Evolutionary conservation across 2,113 vertebrate genomes (phyloP).

Genomic region (Takifugu flavidus): DNA sequence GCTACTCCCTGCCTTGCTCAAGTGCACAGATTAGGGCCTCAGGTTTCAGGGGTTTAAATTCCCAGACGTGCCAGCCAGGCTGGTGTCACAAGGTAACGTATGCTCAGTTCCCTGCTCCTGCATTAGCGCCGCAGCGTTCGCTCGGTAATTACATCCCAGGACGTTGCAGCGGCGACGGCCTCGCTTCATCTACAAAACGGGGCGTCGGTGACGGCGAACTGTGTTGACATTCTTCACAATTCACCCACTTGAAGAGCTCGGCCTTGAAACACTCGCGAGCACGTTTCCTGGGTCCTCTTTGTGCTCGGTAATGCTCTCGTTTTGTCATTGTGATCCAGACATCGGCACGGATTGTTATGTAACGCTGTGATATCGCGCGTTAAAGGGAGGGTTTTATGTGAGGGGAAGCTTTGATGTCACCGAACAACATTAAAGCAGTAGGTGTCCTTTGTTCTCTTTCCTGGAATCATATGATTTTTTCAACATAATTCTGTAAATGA

Average conservation of each 20-base stretch:
- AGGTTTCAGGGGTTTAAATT: slow-evolving; percentile 26
- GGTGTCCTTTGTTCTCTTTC: not conserved
- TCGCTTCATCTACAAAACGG: slow-evolving; percentile 53
- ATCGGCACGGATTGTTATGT: not conserved
- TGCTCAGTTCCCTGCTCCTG: slow-evolving; percentile 35
- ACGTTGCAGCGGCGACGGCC: slow-evolving; percentile 34
- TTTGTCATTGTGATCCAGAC: not conserved
- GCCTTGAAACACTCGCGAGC: slow-evolving; percentile 2
- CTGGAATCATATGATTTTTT: too few species aligned
- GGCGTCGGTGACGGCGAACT: slow-evolving; percentile 39
- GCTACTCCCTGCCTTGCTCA: slow-evolving; percentile 20
- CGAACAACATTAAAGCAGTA: not conserved
- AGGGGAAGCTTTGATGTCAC: not conserved
- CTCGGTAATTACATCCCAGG: slow-evolving; percentile 38
- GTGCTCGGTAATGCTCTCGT: not conserved
- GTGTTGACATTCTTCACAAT: slow-evolving; percentile 25
- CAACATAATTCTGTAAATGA: too few species aligned
- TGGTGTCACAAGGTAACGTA: slow-evolving; percentile 24
- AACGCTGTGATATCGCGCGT: slow-evolving; percentile 1
- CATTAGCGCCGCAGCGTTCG: slow-evolving; percentile 50
- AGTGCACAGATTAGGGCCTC: slow-evolving; percentile 22
- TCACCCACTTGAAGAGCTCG: slow-evolving; percentile 17
- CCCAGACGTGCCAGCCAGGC: slow-evolving; percentile 14
- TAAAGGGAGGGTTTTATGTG: not conserved
- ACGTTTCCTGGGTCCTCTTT: not conserved